Evolutionary conservation across 2,113 vertebrate genomes (phyloP).

Genomic region (Baryphthengus martii): DNA sequence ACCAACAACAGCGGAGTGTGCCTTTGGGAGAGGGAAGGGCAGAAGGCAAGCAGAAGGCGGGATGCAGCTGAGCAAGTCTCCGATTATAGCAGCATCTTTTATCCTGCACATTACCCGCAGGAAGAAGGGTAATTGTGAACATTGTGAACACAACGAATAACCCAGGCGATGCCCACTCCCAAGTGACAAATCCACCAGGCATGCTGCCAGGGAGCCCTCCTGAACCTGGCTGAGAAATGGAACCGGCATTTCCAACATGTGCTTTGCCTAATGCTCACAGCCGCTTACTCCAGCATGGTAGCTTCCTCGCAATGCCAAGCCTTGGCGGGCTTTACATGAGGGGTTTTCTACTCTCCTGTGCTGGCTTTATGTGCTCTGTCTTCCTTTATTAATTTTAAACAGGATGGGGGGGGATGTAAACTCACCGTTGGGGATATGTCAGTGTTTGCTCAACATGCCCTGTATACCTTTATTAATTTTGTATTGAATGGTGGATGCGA

Average conservation of each 20-base stretch:
- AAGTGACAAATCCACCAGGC: not conserved
- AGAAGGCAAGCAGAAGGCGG: not conserved
- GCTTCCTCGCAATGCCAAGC: not conserved
- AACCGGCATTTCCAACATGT: accelerated
- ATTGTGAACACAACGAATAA: not conserved
- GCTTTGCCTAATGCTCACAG: not conserved
- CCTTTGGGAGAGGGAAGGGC: not conserved
- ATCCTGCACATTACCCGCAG: not conserved
- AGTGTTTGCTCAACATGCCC: conserved; percentile 48
- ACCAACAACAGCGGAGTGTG: accelerated
- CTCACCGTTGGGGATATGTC: conserved; percentile 33
- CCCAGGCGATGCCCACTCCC: not conserved
- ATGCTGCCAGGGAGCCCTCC: not conserved
- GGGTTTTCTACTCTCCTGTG: not conserved
- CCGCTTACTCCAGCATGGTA: accelerated
- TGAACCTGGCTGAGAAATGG: not conserved
- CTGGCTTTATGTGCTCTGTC: not conserved
- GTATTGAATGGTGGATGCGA: conserved; percentile 24
- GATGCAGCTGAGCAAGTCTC: not conserved
- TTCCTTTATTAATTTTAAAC: conserved; percentile 60
- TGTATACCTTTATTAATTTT: conserved; percentile 61
- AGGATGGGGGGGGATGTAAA: conserved; percentile 17
- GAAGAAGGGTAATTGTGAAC: not conserved
- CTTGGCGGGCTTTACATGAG: not conserved
- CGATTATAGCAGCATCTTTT: not conserved